phyloP scores from a whole-genome alignment of 1,140 invertebrate genomes.

The Drosophila eugracilis region DNA sequence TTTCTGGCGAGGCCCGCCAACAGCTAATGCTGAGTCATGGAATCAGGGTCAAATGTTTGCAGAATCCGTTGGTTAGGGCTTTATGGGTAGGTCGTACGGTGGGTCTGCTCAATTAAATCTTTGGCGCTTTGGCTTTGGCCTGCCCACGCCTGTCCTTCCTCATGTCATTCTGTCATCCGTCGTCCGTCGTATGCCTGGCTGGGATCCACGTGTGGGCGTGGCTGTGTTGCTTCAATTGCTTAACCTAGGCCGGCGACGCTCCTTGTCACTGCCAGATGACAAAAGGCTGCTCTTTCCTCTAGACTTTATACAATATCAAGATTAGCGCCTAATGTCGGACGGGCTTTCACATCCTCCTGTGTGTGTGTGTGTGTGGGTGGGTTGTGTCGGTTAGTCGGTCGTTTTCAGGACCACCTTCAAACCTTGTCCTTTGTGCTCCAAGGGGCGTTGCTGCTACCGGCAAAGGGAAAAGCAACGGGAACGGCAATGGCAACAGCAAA shows the following conservation, averaged over 20 bases:
- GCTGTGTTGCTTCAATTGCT: slow-evolving; percentile 35
- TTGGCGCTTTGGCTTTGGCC: too few species aligned
- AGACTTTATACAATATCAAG: slow-evolving; percentile 43
- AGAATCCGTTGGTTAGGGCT: slow-evolving; percentile 56
- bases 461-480: too few species aligned
- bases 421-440: slow-evolving; percentile 30
- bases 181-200: slow-evolving; percentile 9
- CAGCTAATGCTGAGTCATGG: slow-evolving; percentile 60
- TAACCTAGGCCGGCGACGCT: slow-evolving; percentile 48
- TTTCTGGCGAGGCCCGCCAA: background rate
- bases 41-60: slow-evolving; percentile 69
- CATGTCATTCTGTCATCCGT: slow-evolving; percentile 26
- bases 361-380: background rate
- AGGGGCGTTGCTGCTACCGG: slow-evolving; percentile 16
- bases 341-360: background rate
- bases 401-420: slow-evolving; percentile 2
- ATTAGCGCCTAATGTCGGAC: slow-evolving; percentile 65
- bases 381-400: too few species aligned
- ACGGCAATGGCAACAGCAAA: too few species aligned
- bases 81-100: slow-evolving; percentile 75
- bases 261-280: slow-evolving; percentile 67
- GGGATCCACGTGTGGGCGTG: background rate
- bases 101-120: slow-evolving; percentile 82
- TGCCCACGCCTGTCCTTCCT: slow-evolving; percentile 4
- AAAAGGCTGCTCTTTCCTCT: slow-evolving; percentile 1